Conservation (phyloP, 2,888 invertebrate species). For the Leistus spinibarbis region DNA sequence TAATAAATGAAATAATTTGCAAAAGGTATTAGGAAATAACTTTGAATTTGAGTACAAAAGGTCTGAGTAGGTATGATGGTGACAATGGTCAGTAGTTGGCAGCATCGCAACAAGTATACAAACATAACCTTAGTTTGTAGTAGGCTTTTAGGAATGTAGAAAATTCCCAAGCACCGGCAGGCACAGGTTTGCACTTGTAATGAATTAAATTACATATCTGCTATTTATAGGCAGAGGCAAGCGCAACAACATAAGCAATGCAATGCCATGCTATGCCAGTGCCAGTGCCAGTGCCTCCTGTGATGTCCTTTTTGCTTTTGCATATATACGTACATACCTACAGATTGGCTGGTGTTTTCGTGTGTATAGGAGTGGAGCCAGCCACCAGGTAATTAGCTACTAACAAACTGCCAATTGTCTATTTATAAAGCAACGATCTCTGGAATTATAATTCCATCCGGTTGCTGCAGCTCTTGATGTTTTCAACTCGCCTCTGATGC, state of each 20-base stretch:
- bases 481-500: not conserved
- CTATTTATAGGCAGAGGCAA: not conserved
- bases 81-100: not conserved
- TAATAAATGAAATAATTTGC: no score
- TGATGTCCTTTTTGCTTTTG: not conserved
- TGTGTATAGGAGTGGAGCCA: not conserved
- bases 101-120: not conserved
- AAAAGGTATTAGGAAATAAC: no score
- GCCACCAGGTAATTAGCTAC: not conserved
- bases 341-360: not conserved
- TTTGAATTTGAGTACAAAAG: no score
- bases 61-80: no score
- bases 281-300: not conserved
- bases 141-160: not conserved
- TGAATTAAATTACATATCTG: not conserved
- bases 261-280: no score
- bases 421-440: not conserved
- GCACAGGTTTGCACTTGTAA: not conserved
- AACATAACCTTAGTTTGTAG: not conserved
- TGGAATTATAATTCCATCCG: not conserved
- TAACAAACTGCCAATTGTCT: not conserved
- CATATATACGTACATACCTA: not conserved
- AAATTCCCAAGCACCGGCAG: not conserved
- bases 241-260: no score
- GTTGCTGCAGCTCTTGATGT: not conserved